Evolutionary conservation across 1,140 invertebrate genomes (phyloP).

Genomic region (Oscheius sp.): DNA sequence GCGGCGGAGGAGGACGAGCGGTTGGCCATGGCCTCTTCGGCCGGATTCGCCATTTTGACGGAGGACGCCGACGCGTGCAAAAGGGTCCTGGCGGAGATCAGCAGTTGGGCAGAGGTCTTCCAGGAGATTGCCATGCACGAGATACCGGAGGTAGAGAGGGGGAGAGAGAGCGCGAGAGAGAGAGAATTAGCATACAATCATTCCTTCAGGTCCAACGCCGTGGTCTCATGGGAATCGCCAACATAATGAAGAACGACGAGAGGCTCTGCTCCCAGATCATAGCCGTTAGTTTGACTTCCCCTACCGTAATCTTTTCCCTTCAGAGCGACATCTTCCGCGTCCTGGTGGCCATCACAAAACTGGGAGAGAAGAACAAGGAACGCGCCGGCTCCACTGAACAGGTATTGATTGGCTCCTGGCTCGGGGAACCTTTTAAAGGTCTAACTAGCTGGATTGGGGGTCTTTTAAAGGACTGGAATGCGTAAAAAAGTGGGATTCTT

Average conservation of each 20-base stretch:
- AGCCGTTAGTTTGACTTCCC: slow-evolving; percentile 39
- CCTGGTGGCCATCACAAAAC: slow-evolving; percentile 56
- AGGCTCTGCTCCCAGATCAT: slow-evolving; percentile 55
- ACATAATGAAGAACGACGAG: slow-evolving; percentile 52
- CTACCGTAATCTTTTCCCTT: slow-evolving; percentile 21
- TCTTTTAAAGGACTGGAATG: not conserved
- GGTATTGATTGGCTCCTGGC: too few species aligned
- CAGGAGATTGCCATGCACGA: slow-evolving; percentile 47
- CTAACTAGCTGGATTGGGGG: not conserved
- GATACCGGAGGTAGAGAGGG: slow-evolving; percentile 44
- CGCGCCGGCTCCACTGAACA: slow-evolving; percentile 41
- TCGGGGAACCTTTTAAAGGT: not conserved
- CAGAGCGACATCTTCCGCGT: slow-evolving; percentile 57
- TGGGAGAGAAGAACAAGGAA: slow-evolving; percentile 43
- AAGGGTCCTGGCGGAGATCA: slow-evolving; percentile 43
- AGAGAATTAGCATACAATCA: slow-evolving; percentile 4
- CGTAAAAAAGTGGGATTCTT: not conserved
- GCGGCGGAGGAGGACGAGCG: slow-evolving; percentile 58
- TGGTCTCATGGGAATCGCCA: slow-evolving; percentile 56
- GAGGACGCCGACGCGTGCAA: slow-evolving; percentile 40
- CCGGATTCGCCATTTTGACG: slow-evolving; percentile 57
- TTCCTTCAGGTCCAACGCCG: slow-evolving; percentile 45
- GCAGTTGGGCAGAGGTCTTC: slow-evolving; percentile 45
- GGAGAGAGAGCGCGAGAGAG: too few species aligned
- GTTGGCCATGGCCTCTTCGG: slow-evolving; percentile 47